Percentiles rank a stretch among this genome's conserved stretches.
These are phyloP conservation scores for Toxostoma redivivum DNA, from an alignment of 2,113 vertebrate species.

Conservation along the genomic window DNA sequence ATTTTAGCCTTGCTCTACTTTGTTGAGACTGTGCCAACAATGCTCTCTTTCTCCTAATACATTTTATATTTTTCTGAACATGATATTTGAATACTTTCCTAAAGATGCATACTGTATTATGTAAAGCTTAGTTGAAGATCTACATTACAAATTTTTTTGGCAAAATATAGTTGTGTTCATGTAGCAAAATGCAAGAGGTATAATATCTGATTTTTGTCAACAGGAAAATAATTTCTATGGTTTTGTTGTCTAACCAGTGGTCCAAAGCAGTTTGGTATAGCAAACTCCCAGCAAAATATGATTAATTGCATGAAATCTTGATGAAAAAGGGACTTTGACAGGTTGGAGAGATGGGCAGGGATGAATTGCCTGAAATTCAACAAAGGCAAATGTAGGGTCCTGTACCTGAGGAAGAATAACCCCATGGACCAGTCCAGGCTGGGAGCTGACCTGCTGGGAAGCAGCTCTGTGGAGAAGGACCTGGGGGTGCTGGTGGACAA, in stretches of 20 bases:
- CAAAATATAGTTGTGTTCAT: background rate
- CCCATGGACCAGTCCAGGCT: accelerated
- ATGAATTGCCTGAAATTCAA: background rate
- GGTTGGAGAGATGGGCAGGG: background rate
- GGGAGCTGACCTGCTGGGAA: background rate
- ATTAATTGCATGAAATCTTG: background rate
- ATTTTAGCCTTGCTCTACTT: background rate
- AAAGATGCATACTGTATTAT: background rate
- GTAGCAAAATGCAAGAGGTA: background rate
- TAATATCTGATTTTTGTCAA: background rate
- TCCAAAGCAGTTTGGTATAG: background rate
- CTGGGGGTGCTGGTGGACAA: background rate
- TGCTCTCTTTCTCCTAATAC: background rate
- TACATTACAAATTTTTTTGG: background rate
- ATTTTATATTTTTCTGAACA: background rate
- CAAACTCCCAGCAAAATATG: background rate
- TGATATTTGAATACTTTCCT: background rate
- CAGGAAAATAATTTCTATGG: background rate
- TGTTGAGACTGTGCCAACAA: background rate
- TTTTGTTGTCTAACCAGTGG: background rate
- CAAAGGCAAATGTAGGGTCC: background rate
- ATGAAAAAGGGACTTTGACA: background rate
- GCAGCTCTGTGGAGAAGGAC: background rate
- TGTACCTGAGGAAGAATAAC: background rate
- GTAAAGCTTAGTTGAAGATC: background rate